Evolutionary conservation across 2,888 invertebrate genomes (phyloP), one percentile per base, ranked within the genome.

Genomic region (Clivina fossor): DNA sequence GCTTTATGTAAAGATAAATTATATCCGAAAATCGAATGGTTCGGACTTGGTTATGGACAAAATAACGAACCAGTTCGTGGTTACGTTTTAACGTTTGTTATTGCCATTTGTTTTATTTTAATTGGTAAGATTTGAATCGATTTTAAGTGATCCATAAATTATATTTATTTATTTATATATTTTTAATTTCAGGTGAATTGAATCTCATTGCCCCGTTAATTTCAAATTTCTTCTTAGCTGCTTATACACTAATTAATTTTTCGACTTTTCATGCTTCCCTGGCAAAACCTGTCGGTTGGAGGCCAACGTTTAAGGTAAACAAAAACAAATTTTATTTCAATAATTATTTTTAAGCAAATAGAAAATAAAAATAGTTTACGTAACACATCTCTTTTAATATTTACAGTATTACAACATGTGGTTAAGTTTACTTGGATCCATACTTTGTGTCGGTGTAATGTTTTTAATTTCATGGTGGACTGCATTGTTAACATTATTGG

Each of bases 401-500:
- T 69, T 72, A 53, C 71, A 92, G 91, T 88, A 88, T 73, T 96
- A 94, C 79, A 96, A 93, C 74, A 91, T 90, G 90, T 97, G 95
- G 95, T 77, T 95, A 56, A 93, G 93, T 67, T 81, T 96, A 58
- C 65, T 85, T 57, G 96, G 95, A 26, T 77, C 93, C 16, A 77
- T 90, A 62, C 70, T 93, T 47, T 93, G 93, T 71, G 86, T 92
- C 55, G 84, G 85, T 56, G 94, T 96, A 57, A 97, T 97, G 96
- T 97, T 97, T 76, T 80, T 97, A 63, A 93, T 95, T 68, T 93
- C 93, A 62, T 94, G 94, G 94, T 82, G 81, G 77, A 93, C 93
- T 2, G 96, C 97, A 38, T 79, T 97, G 40, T 78, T 95, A 61
- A 96, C 96, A 3, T 84, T 96, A 68, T 84, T 83, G 28, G 83